phyloP scores from a whole-genome alignment of 2,888 invertebrate genomes.

The Argyra leucocephala region DNA sequence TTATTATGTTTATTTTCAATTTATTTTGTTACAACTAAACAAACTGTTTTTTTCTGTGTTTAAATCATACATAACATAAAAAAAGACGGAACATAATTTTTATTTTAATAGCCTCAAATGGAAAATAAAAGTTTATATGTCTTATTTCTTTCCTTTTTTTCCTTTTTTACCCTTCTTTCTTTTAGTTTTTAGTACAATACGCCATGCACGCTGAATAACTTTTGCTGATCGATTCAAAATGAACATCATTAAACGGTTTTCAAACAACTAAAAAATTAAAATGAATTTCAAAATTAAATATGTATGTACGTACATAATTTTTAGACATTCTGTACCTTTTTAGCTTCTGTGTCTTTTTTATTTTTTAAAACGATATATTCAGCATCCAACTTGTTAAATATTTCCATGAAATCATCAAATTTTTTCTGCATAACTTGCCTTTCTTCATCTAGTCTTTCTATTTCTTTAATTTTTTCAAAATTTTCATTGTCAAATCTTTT shows the following conservation, averaged over 20 bases:
- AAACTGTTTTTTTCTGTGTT: not conserved
- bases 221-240: conserved; percentile 37
- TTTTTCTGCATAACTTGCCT: conserved; percentile 26
- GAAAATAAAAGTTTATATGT: not conserved
- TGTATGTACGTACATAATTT: not conserved
- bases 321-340: conserved; percentile 2
- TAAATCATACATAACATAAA: not conserved
- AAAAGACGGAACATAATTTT: too few species aligned
- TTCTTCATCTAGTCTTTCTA: conserved; percentile 28
- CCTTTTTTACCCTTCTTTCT: conserved; percentile 28
- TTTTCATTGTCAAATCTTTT: conserved; percentile 37
- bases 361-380: conserved; percentile 32
- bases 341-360: conserved; percentile 26
- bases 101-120: too few species aligned
- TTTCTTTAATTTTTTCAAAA: conserved; percentile 34
- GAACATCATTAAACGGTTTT: conserved; percentile 25
- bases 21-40: too few species aligned
- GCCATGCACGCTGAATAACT: conserved; percentile 36
- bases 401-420: conserved; percentile 30
- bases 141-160: conserved; percentile 23
- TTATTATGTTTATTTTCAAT: too few species aligned
- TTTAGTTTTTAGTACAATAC: conserved; percentile 27
- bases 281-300: too few species aligned
- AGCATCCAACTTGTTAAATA: conserved; percentile 29
- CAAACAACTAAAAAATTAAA: not conserved